Conservation (phyloP, 2,113 vertebrate genomes). For the Tympanuchus pallidicinctus region DNA sequence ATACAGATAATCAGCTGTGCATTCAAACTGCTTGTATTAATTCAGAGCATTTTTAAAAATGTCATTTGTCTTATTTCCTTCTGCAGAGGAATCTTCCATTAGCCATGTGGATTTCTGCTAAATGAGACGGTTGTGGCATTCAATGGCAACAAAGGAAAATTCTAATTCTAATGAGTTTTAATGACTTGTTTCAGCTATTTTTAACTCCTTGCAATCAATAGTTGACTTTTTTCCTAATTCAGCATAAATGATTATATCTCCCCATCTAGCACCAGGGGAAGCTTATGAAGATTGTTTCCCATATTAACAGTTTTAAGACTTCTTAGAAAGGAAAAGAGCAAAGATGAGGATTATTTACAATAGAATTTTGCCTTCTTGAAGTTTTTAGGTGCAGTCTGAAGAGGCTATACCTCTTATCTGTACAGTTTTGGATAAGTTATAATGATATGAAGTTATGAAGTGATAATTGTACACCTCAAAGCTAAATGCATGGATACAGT, state of each 20-base stretch:
- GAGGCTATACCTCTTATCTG: neutral
- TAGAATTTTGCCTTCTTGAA: neutral
- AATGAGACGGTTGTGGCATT: conserved; percentile 17
- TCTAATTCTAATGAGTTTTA: conserved; percentile 2
- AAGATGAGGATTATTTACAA: neutral
- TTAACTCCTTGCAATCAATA: conserved; percentile 36
- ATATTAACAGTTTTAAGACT: neutral
- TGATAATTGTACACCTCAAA: neutral
- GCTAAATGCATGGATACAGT: neutral
- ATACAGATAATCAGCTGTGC: neutral
- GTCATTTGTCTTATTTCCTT: neutral
- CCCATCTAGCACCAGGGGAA: neutral
- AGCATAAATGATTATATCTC: neutral
- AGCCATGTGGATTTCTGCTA: neutral
- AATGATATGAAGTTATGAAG: neutral
- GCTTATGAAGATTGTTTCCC: neutral
- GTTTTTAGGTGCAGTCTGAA: neutral
- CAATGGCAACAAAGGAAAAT: conserved; percentile 27
- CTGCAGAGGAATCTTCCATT: neutral
- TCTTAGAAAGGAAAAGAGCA: neutral
- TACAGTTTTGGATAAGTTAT: neutral
- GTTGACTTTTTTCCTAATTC: neutral
- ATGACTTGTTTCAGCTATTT: conserved; percentile 21
- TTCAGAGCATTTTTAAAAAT: neutral
- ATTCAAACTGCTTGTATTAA: neutral